Conservation (phyloP, 2,113 vertebrate species). For the Rallus limicola region DNA sequence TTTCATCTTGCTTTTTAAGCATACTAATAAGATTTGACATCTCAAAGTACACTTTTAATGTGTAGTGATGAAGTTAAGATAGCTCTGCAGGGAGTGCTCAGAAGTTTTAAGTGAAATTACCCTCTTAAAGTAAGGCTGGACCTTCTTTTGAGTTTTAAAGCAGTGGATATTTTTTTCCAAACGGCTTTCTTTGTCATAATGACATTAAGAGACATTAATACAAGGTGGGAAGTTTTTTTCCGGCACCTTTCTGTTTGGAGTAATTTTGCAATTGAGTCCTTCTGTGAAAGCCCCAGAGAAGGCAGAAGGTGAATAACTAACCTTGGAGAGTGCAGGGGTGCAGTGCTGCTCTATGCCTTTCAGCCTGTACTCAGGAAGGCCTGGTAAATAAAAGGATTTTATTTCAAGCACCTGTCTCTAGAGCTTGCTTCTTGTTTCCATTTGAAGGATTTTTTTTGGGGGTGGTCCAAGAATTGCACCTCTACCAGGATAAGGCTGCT, state of each 20-base stretch:
- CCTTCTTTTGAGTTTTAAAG: not conserved
- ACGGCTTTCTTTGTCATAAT: not conserved
- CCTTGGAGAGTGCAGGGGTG: not conserved
- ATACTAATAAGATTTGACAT: not conserved
- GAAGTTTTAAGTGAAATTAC: not conserved
- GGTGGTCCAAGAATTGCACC: not conserved
- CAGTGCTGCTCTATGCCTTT: not conserved
- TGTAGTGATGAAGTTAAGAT: not conserved
- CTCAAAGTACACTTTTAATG: not conserved
- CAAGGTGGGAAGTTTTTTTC: not conserved
- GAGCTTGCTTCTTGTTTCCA: not conserved
- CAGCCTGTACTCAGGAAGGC: not conserved
- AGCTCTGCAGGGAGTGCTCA: not conserved
- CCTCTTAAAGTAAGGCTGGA: not conserved
- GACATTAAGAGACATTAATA: not conserved
- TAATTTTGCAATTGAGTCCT: not conserved
- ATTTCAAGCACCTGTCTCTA: not conserved
- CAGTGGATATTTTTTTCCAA: not conserved
- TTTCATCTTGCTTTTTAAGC: not conserved
- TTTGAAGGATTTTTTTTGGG: not conserved
- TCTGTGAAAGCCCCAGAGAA: not conserved
- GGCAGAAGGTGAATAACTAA: not conserved
- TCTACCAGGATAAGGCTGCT: not conserved
- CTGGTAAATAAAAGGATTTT: not conserved
- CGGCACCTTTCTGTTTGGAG: not conserved